Conservation (phyloP, 2,888 invertebrate species). For the Magallana nippona region DNA sequence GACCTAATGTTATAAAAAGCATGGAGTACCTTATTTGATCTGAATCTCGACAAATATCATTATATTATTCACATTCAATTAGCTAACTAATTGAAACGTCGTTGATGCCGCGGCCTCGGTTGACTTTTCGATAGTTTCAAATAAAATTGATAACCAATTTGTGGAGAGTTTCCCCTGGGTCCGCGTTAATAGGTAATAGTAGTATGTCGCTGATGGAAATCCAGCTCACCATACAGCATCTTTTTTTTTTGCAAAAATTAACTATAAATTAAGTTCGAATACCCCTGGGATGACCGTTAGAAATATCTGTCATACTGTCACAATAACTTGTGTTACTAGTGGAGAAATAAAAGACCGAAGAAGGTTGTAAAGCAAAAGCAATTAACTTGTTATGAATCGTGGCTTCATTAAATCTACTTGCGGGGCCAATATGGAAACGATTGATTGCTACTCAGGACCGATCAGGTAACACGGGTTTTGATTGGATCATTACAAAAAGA, state of each 20-base stretch:
- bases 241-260: conserved; percentile 36
- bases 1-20: conserved; percentile 9
- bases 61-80: conserved; percentile 46
- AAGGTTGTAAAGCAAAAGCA: conserved; percentile 44
- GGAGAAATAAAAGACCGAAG: conserved; percentile 28
- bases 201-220: conserved; percentile 49
- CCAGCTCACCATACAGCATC: conserved; percentile 43
- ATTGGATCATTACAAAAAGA: conserved; percentile 30
- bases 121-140: conserved; percentile 50
- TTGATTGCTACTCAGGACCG: conserved; percentile 24
- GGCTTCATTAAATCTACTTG: conserved; percentile 44
- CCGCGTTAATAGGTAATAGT: conserved; percentile 52
- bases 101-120: conserved; percentile 42
- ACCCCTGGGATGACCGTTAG: conserved; percentile 18
- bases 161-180: conserved; percentile 40
- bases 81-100: conserved; percentile 50
- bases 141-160: conserved; percentile 56
- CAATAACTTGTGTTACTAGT: conserved; percentile 32
- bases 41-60: conserved; percentile 34
- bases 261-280: conserved; percentile 38
- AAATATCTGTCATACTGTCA: conserved; percentile 32
- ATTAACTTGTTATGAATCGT: conserved; percentile 47
- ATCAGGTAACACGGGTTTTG: conserved; percentile 22
- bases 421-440: conserved; percentile 30
- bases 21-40: conserved; percentile 23